Percentiles rank a stretch among this genome's conserved stretches.
phyloP scores from a whole-genome alignment of 2,888 invertebrate genomes.

The Oxytorus armatus region DNA sequence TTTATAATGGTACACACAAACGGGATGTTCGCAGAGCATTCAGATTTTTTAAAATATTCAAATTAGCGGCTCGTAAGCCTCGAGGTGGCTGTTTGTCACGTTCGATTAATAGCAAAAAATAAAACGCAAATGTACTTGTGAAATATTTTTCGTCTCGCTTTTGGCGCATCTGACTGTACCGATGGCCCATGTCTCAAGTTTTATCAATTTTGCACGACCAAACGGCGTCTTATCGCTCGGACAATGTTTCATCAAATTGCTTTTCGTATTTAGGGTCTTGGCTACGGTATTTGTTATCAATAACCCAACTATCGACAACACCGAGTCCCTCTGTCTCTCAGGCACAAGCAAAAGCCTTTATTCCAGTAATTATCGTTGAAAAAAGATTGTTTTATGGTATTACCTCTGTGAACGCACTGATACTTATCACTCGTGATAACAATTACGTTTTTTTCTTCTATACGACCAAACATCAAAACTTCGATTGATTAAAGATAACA shows the following conservation, averaged over 20 bases:
- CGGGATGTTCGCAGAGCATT: conserved; percentile 40
- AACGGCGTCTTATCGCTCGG: conserved; percentile 21
- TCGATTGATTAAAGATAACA: conserved; percentile 74
- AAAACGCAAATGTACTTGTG: not conserved
- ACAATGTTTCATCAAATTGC: conserved; percentile 52
- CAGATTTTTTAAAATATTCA: conserved; percentile 40
- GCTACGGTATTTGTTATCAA: conserved; percentile 41
- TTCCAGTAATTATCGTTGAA: conserved; percentile 5
- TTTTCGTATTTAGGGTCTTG: conserved; percentile 22
- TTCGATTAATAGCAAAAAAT: not conserved
- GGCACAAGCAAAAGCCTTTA: conserved; percentile 39
- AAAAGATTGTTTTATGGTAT: conserved; percentile 16
- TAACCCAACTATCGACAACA: conserved; percentile 46
- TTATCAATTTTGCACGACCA: conserved; percentile 16
- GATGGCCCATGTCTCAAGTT: conserved; percentile 39
- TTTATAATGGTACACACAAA: conserved; percentile 42
- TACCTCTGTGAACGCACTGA: conserved; percentile 58
- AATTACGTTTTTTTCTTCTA: conserved; percentile 48
- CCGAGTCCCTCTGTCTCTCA: conserved; percentile 28
- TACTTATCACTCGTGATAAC: conserved; percentile 50
- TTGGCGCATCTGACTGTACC: conserved; percentile 60
- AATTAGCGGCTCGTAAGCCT: conserved; percentile 23
- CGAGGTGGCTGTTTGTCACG: conserved; percentile 2
- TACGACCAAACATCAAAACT: conserved; percentile 74
- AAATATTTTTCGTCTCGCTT: conserved; percentile 41